phyloP scores from a whole-genome alignment of 1,140 invertebrate species.

The Plutomurus gul region DNA sequence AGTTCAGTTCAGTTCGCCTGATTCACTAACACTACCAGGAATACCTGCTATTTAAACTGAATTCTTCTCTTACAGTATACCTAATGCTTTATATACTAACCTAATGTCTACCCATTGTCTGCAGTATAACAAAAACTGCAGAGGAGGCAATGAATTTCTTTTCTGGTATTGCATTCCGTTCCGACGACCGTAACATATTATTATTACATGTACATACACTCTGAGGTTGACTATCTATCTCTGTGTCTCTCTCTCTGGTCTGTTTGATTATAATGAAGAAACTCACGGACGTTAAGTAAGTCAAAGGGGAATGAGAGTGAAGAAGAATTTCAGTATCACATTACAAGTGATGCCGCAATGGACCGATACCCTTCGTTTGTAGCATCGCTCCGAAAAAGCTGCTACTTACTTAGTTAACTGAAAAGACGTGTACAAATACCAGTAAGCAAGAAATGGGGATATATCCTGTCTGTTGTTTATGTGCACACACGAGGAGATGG shows the following conservation, averaged over 20 bases:
- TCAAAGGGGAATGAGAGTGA: conserved; percentile 11
- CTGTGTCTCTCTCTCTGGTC: background rate
- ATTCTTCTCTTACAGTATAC: background rate
- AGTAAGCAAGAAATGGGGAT: too few relatives aligned
- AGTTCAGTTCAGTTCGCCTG: background rate
- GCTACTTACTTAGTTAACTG: too few relatives aligned
- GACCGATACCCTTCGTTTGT: conserved; percentile 22
- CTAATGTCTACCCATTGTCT: background rate
- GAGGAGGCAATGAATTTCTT: conserved; percentile 12
- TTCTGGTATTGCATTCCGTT: background rate
- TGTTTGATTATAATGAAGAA: background rate
- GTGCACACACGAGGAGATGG: background rate
- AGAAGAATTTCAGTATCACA: conserved; percentile 9
- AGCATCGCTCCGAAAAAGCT: background rate
- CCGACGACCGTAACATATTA: background rate
- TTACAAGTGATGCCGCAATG: conserved; percentile 28
- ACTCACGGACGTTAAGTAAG: background rate
- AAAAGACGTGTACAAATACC: too few relatives aligned
- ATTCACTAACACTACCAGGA: background rate
- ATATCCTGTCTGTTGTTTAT: background rate
- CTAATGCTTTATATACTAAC: background rate
- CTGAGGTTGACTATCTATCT: background rate
- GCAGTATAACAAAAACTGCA: background rate
- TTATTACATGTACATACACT: background rate
- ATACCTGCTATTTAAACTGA: too few relatives aligned